Percentiles rank a stretch among this genome's conserved stretches.
Evolutionary conservation across 2,888 invertebrate genomes (phyloP).

Genomic region (Parasteatoda lunata): DNA sequence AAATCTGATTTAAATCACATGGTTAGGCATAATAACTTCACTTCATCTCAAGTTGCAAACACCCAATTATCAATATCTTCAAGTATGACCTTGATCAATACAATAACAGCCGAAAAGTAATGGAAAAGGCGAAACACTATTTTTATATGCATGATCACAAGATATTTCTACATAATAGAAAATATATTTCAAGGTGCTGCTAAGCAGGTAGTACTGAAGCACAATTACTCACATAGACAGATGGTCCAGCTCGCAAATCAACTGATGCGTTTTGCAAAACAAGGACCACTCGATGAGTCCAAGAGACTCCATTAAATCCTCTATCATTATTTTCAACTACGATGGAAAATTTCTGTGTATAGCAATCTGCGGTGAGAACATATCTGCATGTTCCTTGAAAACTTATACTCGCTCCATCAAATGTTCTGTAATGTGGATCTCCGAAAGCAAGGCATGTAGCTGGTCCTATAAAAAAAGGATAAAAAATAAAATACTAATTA

Average conservation of each 20-base stretch:
- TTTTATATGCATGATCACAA: no score
- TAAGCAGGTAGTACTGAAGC: no score
- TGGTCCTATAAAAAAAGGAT: slow-evolving; percentile 40
- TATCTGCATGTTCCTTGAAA: slow-evolving; percentile 95
- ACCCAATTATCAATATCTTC: no score
- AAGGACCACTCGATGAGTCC: slow-evolving; percentile 74
- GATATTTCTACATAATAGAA: no score
- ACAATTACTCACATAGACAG: slow-evolving; percentile 47
- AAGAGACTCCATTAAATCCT: slow-evolving; percentile 73
- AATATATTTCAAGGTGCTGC: no score
- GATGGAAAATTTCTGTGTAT: slow-evolving; percentile 83
- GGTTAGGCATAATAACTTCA: no score
- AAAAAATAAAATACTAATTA: neutral
- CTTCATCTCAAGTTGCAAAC: no score
- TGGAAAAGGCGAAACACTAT: neutral
- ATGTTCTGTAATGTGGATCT: slow-evolving; percentile 89
- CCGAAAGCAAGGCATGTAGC: slow-evolving; percentile 68
- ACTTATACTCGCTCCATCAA: slow-evolving; percentile 94
- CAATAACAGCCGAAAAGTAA: neutral
- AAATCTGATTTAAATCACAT: no score
- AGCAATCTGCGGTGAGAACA: slow-evolving; percentile 88
- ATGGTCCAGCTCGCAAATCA: slow-evolving; percentile 54
- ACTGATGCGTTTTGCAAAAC: slow-evolving; percentile 61
- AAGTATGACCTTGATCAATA: neutral
- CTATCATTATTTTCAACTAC: slow-evolving; percentile 95